phyloP scores from a whole-genome alignment of 2,113 vertebrate genomes.

The Entelurus aequoreus region DNA sequence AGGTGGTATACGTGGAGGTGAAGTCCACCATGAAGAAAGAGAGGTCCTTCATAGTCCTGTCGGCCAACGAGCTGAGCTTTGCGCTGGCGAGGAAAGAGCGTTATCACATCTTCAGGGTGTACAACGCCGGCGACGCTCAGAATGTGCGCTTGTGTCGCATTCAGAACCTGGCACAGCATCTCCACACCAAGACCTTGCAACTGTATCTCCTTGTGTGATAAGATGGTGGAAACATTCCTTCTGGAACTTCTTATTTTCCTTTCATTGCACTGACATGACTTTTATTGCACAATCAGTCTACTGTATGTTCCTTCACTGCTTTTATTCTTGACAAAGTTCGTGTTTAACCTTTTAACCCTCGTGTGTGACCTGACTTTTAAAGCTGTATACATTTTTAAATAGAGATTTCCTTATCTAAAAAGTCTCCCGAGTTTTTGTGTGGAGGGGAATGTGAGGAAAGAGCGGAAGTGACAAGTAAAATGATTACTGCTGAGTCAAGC shows the following conservation, averaged over 20 bases:
- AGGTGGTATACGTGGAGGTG: constrained; percentile 70
- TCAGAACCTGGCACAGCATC: constrained; percentile 72
- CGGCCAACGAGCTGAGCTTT: constrained; percentile 73
- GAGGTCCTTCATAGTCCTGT: constrained; percentile 67
- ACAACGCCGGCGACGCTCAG: constrained; percentile 64
- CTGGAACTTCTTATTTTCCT: neutral
- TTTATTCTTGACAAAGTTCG: constrained; percentile 3
- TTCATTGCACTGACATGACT: constrained; percentile 24
- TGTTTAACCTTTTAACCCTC: constrained; percentile 17
- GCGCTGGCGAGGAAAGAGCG: constrained; percentile 67
- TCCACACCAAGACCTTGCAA: constrained; percentile 70
- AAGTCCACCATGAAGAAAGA: constrained; percentile 71
- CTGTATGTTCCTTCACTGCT: neutral
- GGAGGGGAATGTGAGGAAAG: neutral
- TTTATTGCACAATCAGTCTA: neutral
- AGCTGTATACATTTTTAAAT: constrained; percentile 28
- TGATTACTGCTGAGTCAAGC: constrained; percentile 11
- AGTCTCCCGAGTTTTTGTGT: neutral
- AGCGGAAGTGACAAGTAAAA: constrained; percentile 7
- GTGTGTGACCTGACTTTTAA: constrained; percentile 14
- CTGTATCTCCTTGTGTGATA: constrained; percentile 69
- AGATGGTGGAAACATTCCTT: no score
- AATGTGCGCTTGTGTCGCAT: constrained; percentile 70
- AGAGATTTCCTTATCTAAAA: constrained; percentile 14
- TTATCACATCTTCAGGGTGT: constrained; percentile 73